Conservation (phyloP, 1,140 invertebrate species). For the Diachasma alloeum region DNA sequence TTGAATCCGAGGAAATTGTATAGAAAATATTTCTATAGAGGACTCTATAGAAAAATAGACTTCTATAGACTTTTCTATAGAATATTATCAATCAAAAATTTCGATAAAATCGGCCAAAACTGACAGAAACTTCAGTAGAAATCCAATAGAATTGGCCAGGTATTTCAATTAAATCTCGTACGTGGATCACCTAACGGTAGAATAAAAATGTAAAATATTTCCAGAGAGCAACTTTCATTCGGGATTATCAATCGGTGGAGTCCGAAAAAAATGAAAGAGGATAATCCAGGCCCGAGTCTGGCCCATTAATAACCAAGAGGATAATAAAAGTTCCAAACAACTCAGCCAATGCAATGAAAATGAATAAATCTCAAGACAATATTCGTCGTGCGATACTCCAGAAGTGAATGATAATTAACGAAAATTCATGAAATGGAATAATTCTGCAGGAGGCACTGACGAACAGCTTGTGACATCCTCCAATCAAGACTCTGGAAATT, state of each 20-base stretch:
- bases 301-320: not conserved
- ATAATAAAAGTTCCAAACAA: not conserved
- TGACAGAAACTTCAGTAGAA: too few species aligned
- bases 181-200: not conserved
- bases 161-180: too few species aligned
- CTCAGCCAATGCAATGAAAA: not conserved
- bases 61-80: too few species aligned
- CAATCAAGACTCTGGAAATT: slow-evolving; percentile 44
- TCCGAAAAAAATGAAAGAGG: slow-evolving; percentile 47
- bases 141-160: too few species aligned
- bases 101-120: too few species aligned
- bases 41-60: too few species aligned
- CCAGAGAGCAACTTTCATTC: slow-evolving; percentile 55
- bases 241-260: slow-evolving; percentile 44
- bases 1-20: too few species aligned
- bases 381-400: slow-evolving; percentile 44
- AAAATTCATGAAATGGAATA: slow-evolving; percentile 18
- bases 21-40: too few species aligned
- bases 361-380: not conserved
- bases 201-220: slow-evolving; percentile 48
- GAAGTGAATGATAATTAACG: not conserved
- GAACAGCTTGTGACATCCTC: slow-evolving; percentile 55
- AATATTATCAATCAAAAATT: too few species aligned
- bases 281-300: not conserved
- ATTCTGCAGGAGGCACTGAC: slow-evolving; percentile 52